Percentiles rank a stretch among this genome's conserved stretches.
Evolutionary conservation across 2,113 vertebrate genomes (phyloP).

Genomic region (Tachysurus fulvidraco): DNA sequence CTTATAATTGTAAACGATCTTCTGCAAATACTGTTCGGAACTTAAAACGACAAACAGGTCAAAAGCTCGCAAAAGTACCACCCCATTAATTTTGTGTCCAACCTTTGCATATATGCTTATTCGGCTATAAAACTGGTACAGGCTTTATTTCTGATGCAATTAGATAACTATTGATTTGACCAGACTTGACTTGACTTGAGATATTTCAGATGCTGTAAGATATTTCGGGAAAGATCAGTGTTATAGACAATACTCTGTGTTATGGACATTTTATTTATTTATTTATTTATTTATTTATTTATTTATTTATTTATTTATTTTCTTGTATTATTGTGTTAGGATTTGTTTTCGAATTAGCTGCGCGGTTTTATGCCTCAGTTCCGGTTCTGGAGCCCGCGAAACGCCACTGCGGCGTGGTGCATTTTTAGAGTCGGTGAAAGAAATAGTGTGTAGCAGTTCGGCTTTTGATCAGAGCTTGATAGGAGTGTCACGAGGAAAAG

Average conservation of each 20-base stretch:
- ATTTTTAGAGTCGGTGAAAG: slow-evolving; percentile 58
- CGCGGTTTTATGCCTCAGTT: background rate
- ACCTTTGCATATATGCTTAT: background rate
- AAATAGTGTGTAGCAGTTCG: slow-evolving; percentile 64
- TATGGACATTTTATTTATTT: background rate
- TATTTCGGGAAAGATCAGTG: background rate
- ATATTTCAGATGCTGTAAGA: too few relatives aligned
- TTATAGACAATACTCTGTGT: background rate
- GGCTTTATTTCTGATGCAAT: background rate
- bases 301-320: too few relatives aligned
- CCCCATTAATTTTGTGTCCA: slow-evolving; percentile 26
- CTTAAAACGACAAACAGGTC: slow-evolving; percentile 53
- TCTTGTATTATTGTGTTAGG: too few relatives aligned
- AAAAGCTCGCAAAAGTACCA: slow-evolving; percentile 36
- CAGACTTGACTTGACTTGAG: too few relatives aligned
- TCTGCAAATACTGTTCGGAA: slow-evolving; percentile 39
- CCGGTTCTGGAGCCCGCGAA: background rate
- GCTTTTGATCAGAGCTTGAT: slow-evolving; percentile 70
- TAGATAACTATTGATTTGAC: too few relatives aligned
- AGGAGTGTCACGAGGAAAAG: slow-evolving; percentile 73
- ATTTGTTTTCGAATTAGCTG: background rate
- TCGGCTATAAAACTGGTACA: background rate
- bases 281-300: background rate
- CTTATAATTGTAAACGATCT: slow-evolving; percentile 59
- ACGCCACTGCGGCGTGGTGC: slow-evolving; percentile 51